These are phyloP conservation scores for Prunella strophiata DNA, from an alignment of 2,797 vertebrate species.

Conservation along the genomic window DNA sequence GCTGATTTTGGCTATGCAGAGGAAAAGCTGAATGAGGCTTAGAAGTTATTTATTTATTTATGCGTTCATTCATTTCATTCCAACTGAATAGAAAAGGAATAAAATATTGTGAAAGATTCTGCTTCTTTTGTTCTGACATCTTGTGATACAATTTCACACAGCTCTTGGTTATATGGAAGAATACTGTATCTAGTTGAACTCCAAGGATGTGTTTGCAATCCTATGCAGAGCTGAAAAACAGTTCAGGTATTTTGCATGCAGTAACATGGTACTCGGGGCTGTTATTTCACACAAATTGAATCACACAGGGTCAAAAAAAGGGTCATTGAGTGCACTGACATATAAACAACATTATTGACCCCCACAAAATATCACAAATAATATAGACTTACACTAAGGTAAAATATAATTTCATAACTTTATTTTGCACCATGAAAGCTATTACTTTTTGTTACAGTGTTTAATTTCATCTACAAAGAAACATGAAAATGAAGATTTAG, in stretches of 20 bases:
- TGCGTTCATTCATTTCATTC: not conserved
- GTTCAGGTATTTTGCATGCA: not conserved
- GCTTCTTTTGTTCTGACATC: not conserved
- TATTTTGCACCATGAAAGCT: not conserved
- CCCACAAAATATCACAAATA: not conserved
- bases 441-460: not conserved
- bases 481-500: not conserved
- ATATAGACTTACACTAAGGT: not conserved
- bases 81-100: not conserved
- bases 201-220: not conserved
- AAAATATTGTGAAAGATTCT: not conserved
- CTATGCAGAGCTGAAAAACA: slow-evolving; percentile 2
- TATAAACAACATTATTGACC: slow-evolving; percentile 13
- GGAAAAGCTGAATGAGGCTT: not conserved
- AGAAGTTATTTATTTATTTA: not conserved
- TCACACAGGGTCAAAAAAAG: not conserved
- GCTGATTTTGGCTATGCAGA: not conserved
- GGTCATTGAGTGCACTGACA: not conserved
- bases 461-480: not conserved
- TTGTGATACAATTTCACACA: not conserved
- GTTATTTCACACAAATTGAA: not conserved
- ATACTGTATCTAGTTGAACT: not conserved
- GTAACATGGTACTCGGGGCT: not conserved
- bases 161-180: not conserved
- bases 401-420: not conserved